Percentiles rank a stretch among this genome's conserved stretches.
phyloP scores from a whole-genome alignment of 2,113 vertebrate genomes.

The Brienomyrus brachyistius region DNA sequence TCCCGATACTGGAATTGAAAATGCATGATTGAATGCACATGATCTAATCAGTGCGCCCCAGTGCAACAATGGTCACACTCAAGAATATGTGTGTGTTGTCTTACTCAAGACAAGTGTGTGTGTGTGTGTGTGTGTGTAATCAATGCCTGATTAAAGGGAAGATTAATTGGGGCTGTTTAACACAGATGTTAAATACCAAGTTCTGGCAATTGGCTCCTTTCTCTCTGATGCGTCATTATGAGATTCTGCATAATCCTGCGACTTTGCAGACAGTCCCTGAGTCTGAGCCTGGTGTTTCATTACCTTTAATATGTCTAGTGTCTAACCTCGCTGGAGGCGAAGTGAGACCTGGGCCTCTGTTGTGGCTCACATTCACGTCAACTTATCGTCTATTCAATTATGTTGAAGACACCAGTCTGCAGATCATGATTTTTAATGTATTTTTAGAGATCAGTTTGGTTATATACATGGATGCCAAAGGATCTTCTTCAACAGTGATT shows the following conservation, averaged over 20 bases:
- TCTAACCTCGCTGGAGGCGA: background rate
- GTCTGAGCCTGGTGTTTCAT: background rate
- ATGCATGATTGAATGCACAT: background rate
- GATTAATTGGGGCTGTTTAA: background rate
- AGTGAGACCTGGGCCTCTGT: background rate
- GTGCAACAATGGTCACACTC: background rate
- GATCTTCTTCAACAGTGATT: background rate
- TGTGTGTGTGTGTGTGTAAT: background rate
- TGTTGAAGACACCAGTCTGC: background rate
- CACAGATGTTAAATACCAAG: background rate
- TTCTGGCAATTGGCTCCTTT: background rate
- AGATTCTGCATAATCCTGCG: background rate
- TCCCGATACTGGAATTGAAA: background rate
- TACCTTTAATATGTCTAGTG: background rate
- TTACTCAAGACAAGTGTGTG: background rate
- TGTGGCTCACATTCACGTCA: background rate
- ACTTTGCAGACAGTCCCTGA: background rate
- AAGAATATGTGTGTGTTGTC: background rate
- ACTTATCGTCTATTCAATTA: background rate
- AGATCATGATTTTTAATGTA: background rate
- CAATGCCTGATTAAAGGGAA: background rate
- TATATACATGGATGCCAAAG: background rate
- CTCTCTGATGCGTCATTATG: background rate
- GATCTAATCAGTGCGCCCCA: background rate
- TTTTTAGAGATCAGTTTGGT: background rate